A percentile compares a stretch with the other conserved stretches of the same genome.
phyloP scores from a whole-genome alignment of 2,113 vertebrate genomes.

The Lethenteron camtschaticum region DNA sequence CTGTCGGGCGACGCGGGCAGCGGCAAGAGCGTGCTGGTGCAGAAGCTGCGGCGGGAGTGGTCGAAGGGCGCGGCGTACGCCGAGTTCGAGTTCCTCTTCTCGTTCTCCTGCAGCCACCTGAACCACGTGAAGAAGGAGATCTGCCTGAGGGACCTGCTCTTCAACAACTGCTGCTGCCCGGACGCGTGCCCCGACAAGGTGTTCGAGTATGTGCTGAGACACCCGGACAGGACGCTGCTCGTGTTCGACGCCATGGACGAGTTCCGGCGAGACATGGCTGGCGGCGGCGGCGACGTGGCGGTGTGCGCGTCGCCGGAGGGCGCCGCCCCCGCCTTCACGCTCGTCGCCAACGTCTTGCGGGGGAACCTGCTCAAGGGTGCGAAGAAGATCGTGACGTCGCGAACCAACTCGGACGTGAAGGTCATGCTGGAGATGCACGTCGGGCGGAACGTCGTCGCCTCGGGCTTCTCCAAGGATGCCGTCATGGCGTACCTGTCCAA shows the following conservation, averaged over 20 bases:
- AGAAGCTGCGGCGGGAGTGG: slow-evolving; percentile 42
- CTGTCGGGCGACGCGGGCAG: slow-evolving; percentile 46
- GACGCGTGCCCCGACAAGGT: slow-evolving; percentile 28
- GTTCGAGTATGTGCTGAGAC: slow-evolving; percentile 41
- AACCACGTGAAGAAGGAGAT: slow-evolving; percentile 24
- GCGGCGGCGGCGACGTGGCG: slow-evolving; percentile 20
- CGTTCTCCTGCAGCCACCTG: slow-evolving; percentile 47
- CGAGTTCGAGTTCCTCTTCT: slow-evolving; percentile 35
- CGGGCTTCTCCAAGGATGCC: slow-evolving; percentile 36
- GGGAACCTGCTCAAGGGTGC: slow-evolving; percentile 47
- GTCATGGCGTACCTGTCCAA: slow-evolving; percentile 35
- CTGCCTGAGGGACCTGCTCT: slow-evolving; percentile 32
- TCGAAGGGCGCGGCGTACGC: slow-evolving; percentile 21
- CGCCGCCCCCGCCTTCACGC: slow-evolving; percentile 20
- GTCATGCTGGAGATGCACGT: slow-evolving; percentile 25
- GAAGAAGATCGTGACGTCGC: slow-evolving; percentile 39
- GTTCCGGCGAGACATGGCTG: slow-evolving; percentile 33
- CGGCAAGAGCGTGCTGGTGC: slow-evolving; percentile 49
- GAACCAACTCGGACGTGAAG: slow-evolving; percentile 26
- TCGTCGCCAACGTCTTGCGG: slow-evolving; percentile 47
- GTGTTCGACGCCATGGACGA: slow-evolving; percentile 60
- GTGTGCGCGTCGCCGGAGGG: slow-evolving; percentile 32
- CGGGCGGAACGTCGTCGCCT: slow-evolving; percentile 19
- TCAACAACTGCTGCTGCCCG: slow-evolving; percentile 51
- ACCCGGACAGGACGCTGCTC: slow-evolving; percentile 35